Conservation (phyloP, 2,797 vertebrate genomes). For the Tragopan temminckii region DNA sequence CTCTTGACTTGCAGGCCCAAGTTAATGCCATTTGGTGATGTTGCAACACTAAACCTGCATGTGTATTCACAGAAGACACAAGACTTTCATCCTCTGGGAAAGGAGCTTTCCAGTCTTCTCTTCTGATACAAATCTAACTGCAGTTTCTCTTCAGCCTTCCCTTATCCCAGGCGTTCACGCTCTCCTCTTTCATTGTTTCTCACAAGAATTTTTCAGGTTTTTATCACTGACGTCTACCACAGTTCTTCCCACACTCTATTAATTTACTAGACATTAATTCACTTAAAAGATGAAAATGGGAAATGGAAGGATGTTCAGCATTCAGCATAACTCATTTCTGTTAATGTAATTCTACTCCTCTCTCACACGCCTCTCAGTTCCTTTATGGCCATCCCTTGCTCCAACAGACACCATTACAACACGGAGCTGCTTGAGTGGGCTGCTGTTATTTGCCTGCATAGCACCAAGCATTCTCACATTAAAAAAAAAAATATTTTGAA, state of each 20-base stretch:
- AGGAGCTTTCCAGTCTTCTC: neutral
- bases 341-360: neutral
- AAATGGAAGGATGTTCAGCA: neutral
- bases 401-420: neutral
- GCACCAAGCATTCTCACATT: neutral
- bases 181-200: neutral
- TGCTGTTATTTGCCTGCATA: neutral
- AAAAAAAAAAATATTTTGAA: neutral
- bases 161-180: rapidly evolving
- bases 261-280: neutral
- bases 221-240: neutral
- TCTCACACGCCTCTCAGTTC: neutral
- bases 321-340: neutral
- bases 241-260: neutral
- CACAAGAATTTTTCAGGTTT: neutral
- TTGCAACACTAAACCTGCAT: neutral
- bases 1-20: neutral
- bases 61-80: neutral
- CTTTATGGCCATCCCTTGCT: neutral
- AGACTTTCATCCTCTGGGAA: neutral
- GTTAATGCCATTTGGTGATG: neutral
- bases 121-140: neutral
- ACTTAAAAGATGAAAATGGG: neutral
- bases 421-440: neutral
- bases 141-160: neutral